Evolutionary conservation across 2,888 invertebrate species (phyloP), one percentile per base, ranked within the genome.

Genomic region (Onchidella celtica): DNA sequence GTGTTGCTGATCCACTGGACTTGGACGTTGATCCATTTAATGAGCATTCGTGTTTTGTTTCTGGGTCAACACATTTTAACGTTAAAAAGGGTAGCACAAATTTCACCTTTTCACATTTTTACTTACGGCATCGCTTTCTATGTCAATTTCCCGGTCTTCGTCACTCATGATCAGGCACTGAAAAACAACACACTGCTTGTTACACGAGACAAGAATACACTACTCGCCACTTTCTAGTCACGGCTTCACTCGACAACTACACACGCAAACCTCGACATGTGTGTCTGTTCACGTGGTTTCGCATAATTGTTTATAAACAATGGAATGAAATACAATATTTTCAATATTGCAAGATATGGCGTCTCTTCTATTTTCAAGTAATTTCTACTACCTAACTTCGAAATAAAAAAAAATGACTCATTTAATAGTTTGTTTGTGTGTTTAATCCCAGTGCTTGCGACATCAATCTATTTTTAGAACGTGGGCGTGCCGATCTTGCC

Each of bases 131-230:
- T 97, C 97, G 95, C 97, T 98, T 95, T 97, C 97, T 92, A 97
- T 96, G 94, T 98, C 98, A 94, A 97, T 97, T 94, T 98, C 97
- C 91, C 97, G 95, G 94, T 98, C 98, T 94, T 98, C 98, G 94
- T 98, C 98, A 94, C 97, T 97, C 97, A 98, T 97, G 81, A 77
- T 87, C 47, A 34, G 34, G 29, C 21, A 3, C 27, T 11, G 24
- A 29, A 29, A 29, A 40, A n/a, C n/a, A n/a, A n/a, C n/a, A n/a
- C n/a, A n/a, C n/a, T n/a, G n/a, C n/a, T n/a, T n/a, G n/a, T n/a
- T n/a, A n/a, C n/a, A n/a, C n/a, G n/a, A n/a, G n/a, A n/a, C n/a
- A 27, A 21, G 2, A 27, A 4, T 17, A 66, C 6, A 6, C 3
- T 4, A 27, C 21, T n/a, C n/a, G n/a, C n/a, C n/a, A n/a, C n/a